These are phyloP conservation scores for Brachionus koreanus DNA, from an alignment of 1,140 invertebrate genomes.

Conservation along the genomic window DNA sequence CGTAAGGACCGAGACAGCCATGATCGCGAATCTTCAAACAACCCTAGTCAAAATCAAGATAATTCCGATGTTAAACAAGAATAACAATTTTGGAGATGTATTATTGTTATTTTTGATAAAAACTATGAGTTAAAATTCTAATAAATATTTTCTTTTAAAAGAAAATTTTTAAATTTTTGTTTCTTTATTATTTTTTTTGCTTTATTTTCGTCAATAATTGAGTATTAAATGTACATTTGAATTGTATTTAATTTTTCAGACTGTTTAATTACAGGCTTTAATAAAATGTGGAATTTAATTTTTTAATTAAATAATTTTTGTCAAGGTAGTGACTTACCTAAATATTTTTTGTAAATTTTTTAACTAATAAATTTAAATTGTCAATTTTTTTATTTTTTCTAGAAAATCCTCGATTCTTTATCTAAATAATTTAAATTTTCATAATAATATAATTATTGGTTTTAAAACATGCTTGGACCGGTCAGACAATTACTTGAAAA, in stretches of 20 bases:
- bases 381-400: not conserved
- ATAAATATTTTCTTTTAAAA: conserved; percentile 20
- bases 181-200: conserved; percentile 14
- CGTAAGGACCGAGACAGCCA: conserved; percentile 41
- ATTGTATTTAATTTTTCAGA: conserved; percentile 27
- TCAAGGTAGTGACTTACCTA: not conserved
- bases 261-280: not conserved
- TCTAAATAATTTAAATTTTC: not conserved
- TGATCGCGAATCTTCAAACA: conserved; percentile 32
- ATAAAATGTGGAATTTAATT: not conserved
- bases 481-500: conserved; percentile 20
- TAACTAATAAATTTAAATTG: not conserved
- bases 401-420: not conserved
- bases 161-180: conserved; percentile 16
- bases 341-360: not conserved
- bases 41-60: conserved; percentile 23
- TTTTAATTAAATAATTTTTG: not conserved
- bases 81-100: not conserved
- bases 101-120: not conserved
- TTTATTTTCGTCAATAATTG: conserved; percentile 1
- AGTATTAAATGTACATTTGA: conserved; percentile 35
- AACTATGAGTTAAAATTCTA: not conserved
- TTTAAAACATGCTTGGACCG: not conserved
- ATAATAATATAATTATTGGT: not conserved
- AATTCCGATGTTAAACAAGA: conserved; percentile 16